Evolutionary conservation across 2,113 vertebrate genomes (phyloP).

Genomic region (Alligator sinensis): DNA sequence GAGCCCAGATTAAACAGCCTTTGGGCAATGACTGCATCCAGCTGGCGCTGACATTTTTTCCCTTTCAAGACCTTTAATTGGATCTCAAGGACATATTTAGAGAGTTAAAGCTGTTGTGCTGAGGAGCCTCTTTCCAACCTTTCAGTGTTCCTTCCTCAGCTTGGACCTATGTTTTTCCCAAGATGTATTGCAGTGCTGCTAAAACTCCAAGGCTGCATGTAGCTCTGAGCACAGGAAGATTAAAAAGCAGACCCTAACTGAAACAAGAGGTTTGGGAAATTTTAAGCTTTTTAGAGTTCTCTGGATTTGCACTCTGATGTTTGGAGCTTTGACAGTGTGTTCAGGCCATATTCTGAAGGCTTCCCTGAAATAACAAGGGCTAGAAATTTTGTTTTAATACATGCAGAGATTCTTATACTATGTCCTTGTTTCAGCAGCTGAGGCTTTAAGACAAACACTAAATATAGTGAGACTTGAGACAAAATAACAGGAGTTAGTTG

Average conservation of each 20-base stretch:
- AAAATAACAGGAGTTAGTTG: not conserved
- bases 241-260: not conserved
- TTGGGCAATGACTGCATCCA: fast-evolving
- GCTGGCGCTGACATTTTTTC: not conserved
- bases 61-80: not conserved
- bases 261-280: not conserved
- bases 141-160: not conserved
- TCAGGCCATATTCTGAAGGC: not conserved
- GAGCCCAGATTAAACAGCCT: not conserved
- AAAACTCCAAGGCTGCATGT: not conserved
- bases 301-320: not conserved
- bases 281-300: not conserved
- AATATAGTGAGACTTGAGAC: not conserved
- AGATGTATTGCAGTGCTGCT: not conserved
- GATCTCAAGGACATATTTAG: not conserved
- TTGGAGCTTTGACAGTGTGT: not conserved
- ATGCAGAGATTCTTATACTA: not conserved
- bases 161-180: not conserved
- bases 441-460: not conserved
- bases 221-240: not conserved
- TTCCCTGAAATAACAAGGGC: not conserved
- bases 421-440: not conserved
- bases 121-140: not conserved
- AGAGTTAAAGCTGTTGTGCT: not conserved
- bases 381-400: not conserved